Percentiles rank a stretch among this genome's conserved stretches.
These are phyloP conservation scores for Dascillus cervinus DNA, from an alignment of 2,888 invertebrate genomes.

Conservation along the genomic window DNA sequence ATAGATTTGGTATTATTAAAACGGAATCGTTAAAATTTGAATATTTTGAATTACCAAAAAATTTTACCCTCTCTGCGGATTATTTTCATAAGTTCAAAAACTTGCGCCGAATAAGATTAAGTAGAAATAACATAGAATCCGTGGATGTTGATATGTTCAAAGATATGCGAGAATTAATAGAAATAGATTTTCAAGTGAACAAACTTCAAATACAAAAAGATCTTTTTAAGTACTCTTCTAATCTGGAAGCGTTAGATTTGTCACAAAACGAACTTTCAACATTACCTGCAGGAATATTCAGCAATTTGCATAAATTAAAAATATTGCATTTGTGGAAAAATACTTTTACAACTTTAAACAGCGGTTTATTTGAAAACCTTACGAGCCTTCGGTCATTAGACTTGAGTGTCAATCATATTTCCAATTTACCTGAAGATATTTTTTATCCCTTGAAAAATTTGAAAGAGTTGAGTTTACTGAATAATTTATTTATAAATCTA, in stretches of 20 bases:
- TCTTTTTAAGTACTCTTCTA: conserved; percentile 25
- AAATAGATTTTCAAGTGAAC: conserved; percentile 57
- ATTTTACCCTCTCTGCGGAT: conserved; percentile 13
- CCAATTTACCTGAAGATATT: conserved; percentile 51
- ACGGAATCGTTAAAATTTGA: conserved; percentile 19
- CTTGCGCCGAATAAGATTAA: conserved; percentile 9
- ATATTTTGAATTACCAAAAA: conserved; percentile 4
- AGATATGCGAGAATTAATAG: conserved; percentile 52
- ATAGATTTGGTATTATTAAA: conserved; percentile 40
- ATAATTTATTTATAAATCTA: conserved; percentile 58
- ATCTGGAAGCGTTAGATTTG: conserved; percentile 50
- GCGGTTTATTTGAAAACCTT: conserved; percentile 56
- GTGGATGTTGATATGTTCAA: conserved; percentile 32
- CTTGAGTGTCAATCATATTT: conserved; percentile 58
- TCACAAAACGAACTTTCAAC: conserved; percentile 57
- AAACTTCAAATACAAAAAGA: conserved; percentile 37
- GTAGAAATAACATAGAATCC: conserved; percentile 10
- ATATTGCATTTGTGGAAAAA: conserved; percentile 65
- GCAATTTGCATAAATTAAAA: conserved; percentile 50
- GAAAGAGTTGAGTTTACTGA: conserved; percentile 55
- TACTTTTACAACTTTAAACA: conserved; percentile 54
- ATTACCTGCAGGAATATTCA: conserved; percentile 52
- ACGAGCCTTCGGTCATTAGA: conserved; percentile 58
- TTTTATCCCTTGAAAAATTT: conserved; percentile 56
- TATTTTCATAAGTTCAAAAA: conserved; percentile 12